These are phyloP conservation scores for Hydropsyche tenuis DNA, from an alignment of 1,140 invertebrate genomes.

Conservation along the genomic window DNA sequence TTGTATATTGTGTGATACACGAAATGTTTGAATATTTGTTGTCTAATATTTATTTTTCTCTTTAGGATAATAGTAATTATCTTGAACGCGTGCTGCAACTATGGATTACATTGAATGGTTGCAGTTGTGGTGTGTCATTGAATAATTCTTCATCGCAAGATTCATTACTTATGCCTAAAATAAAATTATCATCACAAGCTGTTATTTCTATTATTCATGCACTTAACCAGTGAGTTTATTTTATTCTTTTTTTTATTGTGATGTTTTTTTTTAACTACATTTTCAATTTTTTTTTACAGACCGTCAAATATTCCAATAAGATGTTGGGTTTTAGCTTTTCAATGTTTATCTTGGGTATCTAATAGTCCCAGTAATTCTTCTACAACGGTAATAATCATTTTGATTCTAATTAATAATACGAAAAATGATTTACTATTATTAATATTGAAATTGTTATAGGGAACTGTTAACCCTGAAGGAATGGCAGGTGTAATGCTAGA, in stretches of 20 bases:
- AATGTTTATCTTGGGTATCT: conserved; percentile 60
- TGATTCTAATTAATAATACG: not conserved
- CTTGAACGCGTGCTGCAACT: conserved; percentile 82
- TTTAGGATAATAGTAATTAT: conserved; percentile 66
- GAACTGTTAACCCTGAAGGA: conserved; percentile 38
- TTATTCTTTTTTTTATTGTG: conserved; percentile 25
- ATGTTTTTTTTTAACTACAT: conserved; percentile 17
- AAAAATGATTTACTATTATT: not conserved
- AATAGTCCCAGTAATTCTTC: conserved; percentile 51
- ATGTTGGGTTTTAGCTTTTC: conserved; percentile 61
- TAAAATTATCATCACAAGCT: conserved; percentile 73
- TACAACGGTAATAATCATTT: conserved; percentile 52
- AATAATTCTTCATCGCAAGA: conserved; percentile 60
- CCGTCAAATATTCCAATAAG: conserved; percentile 59
- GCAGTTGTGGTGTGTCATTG: conserved; percentile 56
- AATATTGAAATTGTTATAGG: conserved; percentile 16
- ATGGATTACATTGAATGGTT: conserved; percentile 82
- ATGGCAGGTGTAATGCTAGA: conserved; percentile 45
- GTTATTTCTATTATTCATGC: conserved; percentile 75
- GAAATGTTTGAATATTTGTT: not conserved
- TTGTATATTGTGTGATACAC: not conserved
- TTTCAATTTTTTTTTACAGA: conserved; percentile 51
- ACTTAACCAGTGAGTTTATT: conserved; percentile 54
- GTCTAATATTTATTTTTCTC: conserved; percentile 45
- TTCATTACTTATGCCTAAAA: conserved; percentile 71